Evolutionary conservation across 1,140 invertebrate genomes (phyloP), one percentile per base, ranked within the genome.

Genomic region (Rhagoletis pomonella): DNA sequence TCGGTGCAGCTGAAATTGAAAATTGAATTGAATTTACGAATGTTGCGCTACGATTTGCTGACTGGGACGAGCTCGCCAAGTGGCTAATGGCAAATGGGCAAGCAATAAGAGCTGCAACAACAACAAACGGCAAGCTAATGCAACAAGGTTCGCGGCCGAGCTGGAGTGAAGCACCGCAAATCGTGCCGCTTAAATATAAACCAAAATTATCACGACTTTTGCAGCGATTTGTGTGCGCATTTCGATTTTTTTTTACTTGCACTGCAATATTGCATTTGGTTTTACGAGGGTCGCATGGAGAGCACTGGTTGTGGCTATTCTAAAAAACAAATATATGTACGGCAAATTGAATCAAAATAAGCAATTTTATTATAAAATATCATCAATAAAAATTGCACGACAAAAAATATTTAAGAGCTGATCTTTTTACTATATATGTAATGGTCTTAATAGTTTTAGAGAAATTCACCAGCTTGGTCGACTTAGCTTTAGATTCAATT

Each of bases 171-270:
- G 3, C 29, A 12, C 2, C 4, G 39, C 0, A 73, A 85, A 58
- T 85, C 50, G 55, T 85, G 81, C 81, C 58, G n/a, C 81, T 85
- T 42, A 60, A 59, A 85, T 85, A 60, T 85, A 85, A 60, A 85
- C 81, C 81, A 85, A 85, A 85, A 85, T 44, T 58, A 85, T 85
- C 81, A 85, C 81, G 81, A 85, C 39, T 85, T 50, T 73, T 47
- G 44, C 1, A 44, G 44, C 3, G 17, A 50, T 50, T 73, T 73
- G 69, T 73, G 44, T 47, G 14, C 69, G 1, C 44, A n/a, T 73
- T 44, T n/a, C 2, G 44, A 73, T 73, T n/a, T 73, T 1, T 50
- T 47, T 73, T 6, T 73, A 9, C 2, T n/a, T 29, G 29, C 29
- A 29, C 29, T 29, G 29, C 0, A 29, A 29, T 29, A 29, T 29